Conservation (phyloP, 2,113 vertebrate species). For the Calidris pygmaea region DNA sequence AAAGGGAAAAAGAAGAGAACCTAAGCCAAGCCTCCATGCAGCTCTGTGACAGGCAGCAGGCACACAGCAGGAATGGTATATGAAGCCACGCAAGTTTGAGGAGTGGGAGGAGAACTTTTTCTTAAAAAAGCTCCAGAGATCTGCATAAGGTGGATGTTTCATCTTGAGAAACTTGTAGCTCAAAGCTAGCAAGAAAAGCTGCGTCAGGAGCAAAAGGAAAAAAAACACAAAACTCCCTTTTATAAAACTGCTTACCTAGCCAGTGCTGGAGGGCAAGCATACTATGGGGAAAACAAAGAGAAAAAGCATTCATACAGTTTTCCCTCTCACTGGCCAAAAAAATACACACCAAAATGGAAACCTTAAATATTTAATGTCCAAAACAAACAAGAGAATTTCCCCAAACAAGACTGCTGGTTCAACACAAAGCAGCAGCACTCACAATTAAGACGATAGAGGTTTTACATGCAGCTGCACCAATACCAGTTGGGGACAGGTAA, state of each 20-base stretch:
- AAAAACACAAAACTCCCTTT: background rate
- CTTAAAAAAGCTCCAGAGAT: background rate
- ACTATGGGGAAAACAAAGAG: background rate
- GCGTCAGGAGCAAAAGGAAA: background rate
- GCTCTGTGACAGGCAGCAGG: background rate
- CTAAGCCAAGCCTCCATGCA: background rate
- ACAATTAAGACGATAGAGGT: background rate
- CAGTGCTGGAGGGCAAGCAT: background rate
- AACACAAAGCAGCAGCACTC: background rate
- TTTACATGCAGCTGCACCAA: background rate
- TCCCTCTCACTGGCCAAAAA: background rate
- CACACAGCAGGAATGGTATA: background rate
- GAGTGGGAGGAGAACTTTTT: background rate
- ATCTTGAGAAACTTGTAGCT: background rate
- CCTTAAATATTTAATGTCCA: constrained; percentile 39
- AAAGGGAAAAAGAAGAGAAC: background rate
- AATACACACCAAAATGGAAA: background rate
- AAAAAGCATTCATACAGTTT: background rate
- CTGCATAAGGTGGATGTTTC: background rate
- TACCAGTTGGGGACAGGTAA: background rate
- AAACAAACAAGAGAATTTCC: constrained; percentile 9
- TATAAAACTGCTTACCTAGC: background rate
- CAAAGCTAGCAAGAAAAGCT: background rate
- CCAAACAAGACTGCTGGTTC: constrained; percentile 2
- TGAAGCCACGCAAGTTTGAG: background rate